phyloP scores from a whole-genome alignment of 2,797 vertebrate genomes.

The Pyrocephalus nanus region DNA sequence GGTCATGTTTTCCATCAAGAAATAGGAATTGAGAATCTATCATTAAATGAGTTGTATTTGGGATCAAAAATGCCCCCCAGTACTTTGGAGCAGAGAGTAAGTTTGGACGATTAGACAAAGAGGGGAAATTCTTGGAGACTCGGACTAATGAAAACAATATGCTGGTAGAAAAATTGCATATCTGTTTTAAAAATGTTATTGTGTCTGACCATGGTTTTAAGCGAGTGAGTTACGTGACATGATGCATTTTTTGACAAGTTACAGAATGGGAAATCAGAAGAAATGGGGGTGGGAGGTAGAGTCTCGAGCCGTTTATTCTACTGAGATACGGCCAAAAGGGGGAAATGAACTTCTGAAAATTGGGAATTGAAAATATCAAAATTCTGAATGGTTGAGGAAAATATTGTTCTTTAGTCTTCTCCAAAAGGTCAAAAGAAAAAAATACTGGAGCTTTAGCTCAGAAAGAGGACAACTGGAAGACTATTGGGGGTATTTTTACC shows the following conservation, averaged over 20 bases:
- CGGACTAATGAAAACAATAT: slow-evolving; percentile 22
- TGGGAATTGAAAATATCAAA: neutral
- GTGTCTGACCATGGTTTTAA: neutral
- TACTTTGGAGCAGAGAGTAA: neutral
- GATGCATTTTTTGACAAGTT: neutral
- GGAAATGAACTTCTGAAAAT: neutral
- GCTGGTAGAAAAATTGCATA: neutral
- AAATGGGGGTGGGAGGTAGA: neutral
- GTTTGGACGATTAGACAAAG: neutral
- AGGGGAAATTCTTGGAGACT: neutral
- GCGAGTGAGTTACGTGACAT: neutral
- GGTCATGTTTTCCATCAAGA: neutral
- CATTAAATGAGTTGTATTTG: neutral
- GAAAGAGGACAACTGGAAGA: neutral
- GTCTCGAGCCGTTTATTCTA: neutral
- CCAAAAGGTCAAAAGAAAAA: neutral
- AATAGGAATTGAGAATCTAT: neutral
- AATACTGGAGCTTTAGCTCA: neutral
- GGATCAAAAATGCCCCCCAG: neutral
- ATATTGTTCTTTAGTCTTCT: neutral
- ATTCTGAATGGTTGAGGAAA: neutral
- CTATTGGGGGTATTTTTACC: neutral
- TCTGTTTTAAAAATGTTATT: slow-evolving; percentile 6
- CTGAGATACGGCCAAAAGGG: neutral
- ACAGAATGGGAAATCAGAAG: neutral